Percentiles rank a stretch among this genome's conserved stretches.
These are phyloP conservation scores for Mirza zaza DNA, from an alignment of 2,113 vertebrate species.

Conservation along the genomic window DNA sequence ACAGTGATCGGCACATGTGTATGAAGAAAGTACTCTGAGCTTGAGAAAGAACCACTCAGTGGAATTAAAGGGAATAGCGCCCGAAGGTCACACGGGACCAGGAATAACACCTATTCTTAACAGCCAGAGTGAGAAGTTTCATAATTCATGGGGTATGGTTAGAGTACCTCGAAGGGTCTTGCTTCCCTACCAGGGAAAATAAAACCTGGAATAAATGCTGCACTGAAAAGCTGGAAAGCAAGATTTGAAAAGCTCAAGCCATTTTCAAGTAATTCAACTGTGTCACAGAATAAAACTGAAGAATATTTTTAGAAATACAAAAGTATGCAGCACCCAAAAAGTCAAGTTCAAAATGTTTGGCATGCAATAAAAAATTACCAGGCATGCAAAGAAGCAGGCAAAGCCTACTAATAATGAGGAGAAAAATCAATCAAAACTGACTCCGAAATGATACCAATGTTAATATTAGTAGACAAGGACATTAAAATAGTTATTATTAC, in stretches of 20 bases:
- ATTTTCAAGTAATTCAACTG: slow-evolving; percentile 32
- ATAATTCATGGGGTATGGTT: neutral
- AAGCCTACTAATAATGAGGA: neutral
- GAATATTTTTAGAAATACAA: neutral
- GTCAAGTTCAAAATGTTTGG: slow-evolving; percentile 9
- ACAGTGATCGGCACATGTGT: neutral
- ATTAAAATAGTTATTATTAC: neutral
- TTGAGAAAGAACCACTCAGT: neutral
- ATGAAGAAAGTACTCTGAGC: neutral
- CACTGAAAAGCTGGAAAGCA: neutral
- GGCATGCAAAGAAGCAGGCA: neutral
- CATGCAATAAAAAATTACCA: neutral
- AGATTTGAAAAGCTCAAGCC: neutral
- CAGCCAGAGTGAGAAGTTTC: neutral
- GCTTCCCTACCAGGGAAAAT: neutral
- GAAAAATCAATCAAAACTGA: neutral
- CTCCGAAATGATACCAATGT: neutral
- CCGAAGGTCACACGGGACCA: no score
- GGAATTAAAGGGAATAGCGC: neutral
- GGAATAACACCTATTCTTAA: neutral
- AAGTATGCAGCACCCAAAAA: neutral
- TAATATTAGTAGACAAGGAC: neutral
- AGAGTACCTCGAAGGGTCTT: neutral
- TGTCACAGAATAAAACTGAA: neutral
- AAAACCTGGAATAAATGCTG: neutral